Evolutionary conservation across 1,140 invertebrate species (phyloP), one percentile per base, ranked within the genome.

Genomic region (Pseudomyrmex gracilis): DNA sequence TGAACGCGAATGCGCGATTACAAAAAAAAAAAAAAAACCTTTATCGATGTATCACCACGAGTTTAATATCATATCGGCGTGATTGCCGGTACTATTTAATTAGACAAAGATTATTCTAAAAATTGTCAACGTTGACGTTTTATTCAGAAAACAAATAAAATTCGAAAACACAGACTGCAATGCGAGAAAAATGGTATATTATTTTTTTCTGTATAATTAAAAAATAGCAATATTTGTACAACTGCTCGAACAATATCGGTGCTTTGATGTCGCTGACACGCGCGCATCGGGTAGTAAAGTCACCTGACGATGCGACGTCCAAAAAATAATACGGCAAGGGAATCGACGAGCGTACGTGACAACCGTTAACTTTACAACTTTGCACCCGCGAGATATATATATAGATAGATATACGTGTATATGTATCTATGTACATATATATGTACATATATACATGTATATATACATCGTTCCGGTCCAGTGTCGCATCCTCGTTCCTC

Each of bases 361-460:
- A 70, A 70, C 66, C 22, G 66, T 77, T 67, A 77, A 77, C 61
- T 77, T 77, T 80, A 80, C 51, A 78, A 80, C 76, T 78, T 78
- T 78, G 51, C 74, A 68, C 43, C n/a, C 64, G 43, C 45, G 20
- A 47, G 57, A 78, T 49, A 71, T 17, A 45, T 20, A 20, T 58
- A 34, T 34, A 34, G 34, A 34, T 34, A 34, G 34, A 34, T 34
- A 34, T 34, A 34, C 34, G 7, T 7, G 34, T 34, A 34, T 34
- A 34, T 34, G 34, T 34, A 34, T 34, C 34, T 34, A 34, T 34
- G 34, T 34, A 34, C 34, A 34, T 34, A 34, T 34, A 34, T 34
- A 34, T 34, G 10, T 68, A 24, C 15, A 24, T 51, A 51, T n/a
- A 45, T 57, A 57, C 45, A 73, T 60, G 49, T 73, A 49, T 57